Evolutionary conservation across 2,888 invertebrate species (phyloP), one percentile per base, ranked within the genome.

Genomic region (Cataglyphis livida): DNA sequence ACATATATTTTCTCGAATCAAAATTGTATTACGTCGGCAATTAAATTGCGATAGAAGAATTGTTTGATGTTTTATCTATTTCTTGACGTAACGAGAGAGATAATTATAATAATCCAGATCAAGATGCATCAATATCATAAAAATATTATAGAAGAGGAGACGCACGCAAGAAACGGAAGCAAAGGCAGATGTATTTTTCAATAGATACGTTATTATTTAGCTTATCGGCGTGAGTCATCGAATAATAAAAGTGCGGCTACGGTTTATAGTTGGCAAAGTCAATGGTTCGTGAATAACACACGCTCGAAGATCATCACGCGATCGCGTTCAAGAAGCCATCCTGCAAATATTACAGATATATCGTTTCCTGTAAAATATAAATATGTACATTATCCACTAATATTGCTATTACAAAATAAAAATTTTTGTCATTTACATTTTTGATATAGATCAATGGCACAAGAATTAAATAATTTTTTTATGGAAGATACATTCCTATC

Each of bases 201-300:
- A 66, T 59, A 59, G n/a, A 51, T 32, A 10, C 35, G 78, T 25
- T 61, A 10, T 79, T 70, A 48, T 68, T 79, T 79, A 70, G 35
- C 70, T 79, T 59, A 70, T 82, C 54, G 76, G 25, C 44, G 35
- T 21, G 59, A 76, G 44, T 76, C 76, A 66, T 64, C 51, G 51
- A 51, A 51, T 57, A 64, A 65, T 82, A 75, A 65, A 82, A 68
- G 68, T 57, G 25, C 66, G 59, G 79, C 61, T 35, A 59, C 41
- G 73, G 44, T 44, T 74, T 71, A 51, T 62, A 71, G 79, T 51
- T 62, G 21, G 41, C 38, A 7, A 41, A 81, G 54, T 81, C 81
- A 81, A 81, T 74, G 74, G 73, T 51, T 74, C 81, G 74, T 81
- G 62, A 73, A 71, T 64, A 62, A 81, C 73, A 59, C 38, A 25